phyloP scores from a whole-genome alignment of 2,888 invertebrate species.

The Drosophila imparisetae region DNA sequence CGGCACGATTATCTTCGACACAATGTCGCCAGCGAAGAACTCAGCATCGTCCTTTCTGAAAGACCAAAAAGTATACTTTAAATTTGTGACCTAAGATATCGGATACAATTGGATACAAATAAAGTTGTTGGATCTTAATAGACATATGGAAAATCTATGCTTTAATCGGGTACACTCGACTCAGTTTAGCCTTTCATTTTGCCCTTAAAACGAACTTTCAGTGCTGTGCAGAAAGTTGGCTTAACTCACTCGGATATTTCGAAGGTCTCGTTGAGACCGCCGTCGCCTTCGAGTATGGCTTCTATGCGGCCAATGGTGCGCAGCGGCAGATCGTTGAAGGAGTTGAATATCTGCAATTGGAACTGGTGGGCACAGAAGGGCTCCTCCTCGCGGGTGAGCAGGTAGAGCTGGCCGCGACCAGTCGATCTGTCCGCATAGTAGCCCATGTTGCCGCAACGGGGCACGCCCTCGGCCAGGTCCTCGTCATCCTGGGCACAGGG shows the following conservation, averaged over 20 bases:
- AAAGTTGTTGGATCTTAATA: too few relatives aligned
- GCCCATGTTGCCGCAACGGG: slow-evolving; percentile 95
- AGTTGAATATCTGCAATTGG: slow-evolving; percentile 92
- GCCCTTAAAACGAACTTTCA: not conserved
- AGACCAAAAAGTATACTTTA: slow-evolving; percentile 18
- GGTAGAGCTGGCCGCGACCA: slow-evolving; percentile 93
- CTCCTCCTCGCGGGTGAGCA: slow-evolving; percentile 95
- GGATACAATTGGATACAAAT: too few relatives aligned
- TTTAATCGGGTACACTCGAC: not conserved
- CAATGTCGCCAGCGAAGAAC: slow-evolving; percentile 89
- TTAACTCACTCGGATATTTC: slow-evolving; percentile 91
- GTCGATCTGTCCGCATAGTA: slow-evolving; percentile 94
- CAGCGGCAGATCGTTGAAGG: slow-evolving; percentile 88
- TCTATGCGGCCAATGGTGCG: slow-evolving; percentile 89
- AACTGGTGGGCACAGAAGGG: slow-evolving; percentile 98
- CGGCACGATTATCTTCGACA: slow-evolving; percentile 93
- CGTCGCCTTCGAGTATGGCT: slow-evolving; percentile 91
- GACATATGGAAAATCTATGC: not conserved
- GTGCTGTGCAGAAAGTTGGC: not conserved
- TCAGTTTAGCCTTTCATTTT: not conserved
- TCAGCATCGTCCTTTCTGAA: slow-evolving; percentile 92
- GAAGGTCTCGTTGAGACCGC: slow-evolving; percentile 94
- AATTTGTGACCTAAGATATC: not conserved
- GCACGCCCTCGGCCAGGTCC: slow-evolving; percentile 84
- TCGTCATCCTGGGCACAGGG: slow-evolving; percentile 86